Evolutionary conservation across 2,797 vertebrate species (phyloP).

Genomic region (Enteromius thamalakanensis): DNA sequence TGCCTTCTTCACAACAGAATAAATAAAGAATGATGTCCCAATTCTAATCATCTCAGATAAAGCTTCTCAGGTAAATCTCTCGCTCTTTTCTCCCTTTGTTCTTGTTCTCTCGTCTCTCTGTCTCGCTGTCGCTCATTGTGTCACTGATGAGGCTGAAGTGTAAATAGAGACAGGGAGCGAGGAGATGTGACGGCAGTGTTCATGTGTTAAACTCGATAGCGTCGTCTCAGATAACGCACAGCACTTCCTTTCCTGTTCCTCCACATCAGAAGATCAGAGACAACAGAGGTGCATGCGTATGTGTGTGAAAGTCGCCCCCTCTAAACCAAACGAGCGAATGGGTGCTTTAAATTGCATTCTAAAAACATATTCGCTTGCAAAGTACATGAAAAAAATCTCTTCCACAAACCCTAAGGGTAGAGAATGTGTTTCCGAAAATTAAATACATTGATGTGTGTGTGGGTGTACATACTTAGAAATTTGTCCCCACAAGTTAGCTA

Average conservation of each 20-base stretch:
- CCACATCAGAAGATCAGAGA: slow-evolving; percentile 29
- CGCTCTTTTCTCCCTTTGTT: slow-evolving; percentile 6
- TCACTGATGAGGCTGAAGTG: slow-evolving; percentile 52
- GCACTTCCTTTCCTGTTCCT: slow-evolving; percentile 38
- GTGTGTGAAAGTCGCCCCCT: slow-evolving; percentile 29
- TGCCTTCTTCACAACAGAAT: slow-evolving; percentile 12
- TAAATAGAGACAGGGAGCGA: slow-evolving; percentile 36
- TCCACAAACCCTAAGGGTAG: slow-evolving; percentile 1
- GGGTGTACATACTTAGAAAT: neutral
- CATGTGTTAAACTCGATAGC: slow-evolving; percentile 40
- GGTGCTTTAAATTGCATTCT: slow-evolving; percentile 31
- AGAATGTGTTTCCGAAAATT: neutral
- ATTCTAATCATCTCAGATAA: slow-evolving; percentile 26
- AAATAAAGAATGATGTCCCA: slow-evolving; percentile 41
- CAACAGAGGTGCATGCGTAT: slow-evolving; percentile 19
- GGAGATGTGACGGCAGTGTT: slow-evolving; percentile 22
- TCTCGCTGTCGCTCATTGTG: slow-evolving; percentile 24
- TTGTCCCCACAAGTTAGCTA: neutral
- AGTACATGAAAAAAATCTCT: slow-evolving; percentile 6
- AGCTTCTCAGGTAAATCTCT: slow-evolving; percentile 44
- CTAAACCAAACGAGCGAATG: slow-evolving; percentile 9
- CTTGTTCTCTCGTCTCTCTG: slow-evolving; percentile 33
- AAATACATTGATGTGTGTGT: neutral
- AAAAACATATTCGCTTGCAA: slow-evolving; percentile 10
- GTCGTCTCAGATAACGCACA: slow-evolving; percentile 32